These are phyloP conservation scores for Suncus etruscus DNA, from an alignment of 2,113 vertebrate species.

Conservation along the genomic window DNA sequence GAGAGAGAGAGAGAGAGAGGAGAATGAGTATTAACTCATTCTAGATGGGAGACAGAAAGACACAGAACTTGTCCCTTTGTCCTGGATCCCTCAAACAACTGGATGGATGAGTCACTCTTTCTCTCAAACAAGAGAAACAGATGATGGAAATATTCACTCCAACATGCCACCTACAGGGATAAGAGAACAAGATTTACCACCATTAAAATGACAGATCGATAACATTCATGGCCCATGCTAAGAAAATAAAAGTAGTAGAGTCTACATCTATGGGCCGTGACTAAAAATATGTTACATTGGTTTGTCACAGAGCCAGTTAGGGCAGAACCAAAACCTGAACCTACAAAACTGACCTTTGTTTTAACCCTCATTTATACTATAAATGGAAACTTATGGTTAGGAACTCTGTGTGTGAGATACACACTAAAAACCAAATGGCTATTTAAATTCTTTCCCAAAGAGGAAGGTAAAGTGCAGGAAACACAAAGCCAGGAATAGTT, in stretches of 20 bases:
- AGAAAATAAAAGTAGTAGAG: not conserved
- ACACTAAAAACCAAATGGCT: not conserved
- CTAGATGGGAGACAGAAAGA: conserved; percentile 25
- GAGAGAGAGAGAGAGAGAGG: too few relatives aligned
- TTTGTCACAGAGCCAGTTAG: not conserved
- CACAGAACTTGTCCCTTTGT: not conserved
- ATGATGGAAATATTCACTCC: not conserved
- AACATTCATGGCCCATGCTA: not conserved
- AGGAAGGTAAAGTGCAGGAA: not conserved
- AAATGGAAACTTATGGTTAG: not conserved
- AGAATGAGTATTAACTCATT: not conserved
- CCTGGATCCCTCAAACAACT: not conserved
- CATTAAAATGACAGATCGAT: not conserved
- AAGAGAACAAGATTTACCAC: not conserved
- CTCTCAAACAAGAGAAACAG: conserved; percentile 10
- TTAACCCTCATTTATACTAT: not conserved
- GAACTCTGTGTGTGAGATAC: not conserved
- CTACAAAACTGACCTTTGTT: not conserved
- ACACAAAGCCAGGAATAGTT: not conserved
- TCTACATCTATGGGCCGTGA: not conserved
- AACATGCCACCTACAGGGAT: not conserved
- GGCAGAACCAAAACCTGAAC: conserved; percentile 17
- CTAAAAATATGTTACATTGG: not conserved
- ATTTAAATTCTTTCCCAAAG: not conserved
- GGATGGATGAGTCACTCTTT: not conserved